A percentile compares a stretch with the other conserved stretches of the same genome.
Conservation (phyloP, 1,140 invertebrate species). For the Bradynema listronoti region DNA sequence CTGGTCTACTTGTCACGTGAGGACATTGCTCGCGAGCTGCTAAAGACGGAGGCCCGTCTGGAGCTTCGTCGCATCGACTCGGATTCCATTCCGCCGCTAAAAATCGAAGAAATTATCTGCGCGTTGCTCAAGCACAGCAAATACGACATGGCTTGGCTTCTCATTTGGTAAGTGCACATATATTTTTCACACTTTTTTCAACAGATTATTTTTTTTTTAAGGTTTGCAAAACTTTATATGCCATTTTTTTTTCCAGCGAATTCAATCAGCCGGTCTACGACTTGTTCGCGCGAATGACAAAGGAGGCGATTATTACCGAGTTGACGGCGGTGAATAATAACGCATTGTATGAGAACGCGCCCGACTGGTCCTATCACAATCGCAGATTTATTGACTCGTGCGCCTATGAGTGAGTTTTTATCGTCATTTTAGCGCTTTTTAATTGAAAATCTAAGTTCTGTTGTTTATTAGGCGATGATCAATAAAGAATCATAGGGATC, state of each 20-base stretch:
- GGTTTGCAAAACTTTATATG: no score
- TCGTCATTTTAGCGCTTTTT: no score
- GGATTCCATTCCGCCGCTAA: slow-evolving; percentile 22
- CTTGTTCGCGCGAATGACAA: slow-evolving; percentile 19
- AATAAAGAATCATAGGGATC: no score
- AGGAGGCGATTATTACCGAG: slow-evolving; percentile 23
- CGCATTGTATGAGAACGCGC: slow-evolving; percentile 18
- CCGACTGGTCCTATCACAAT: slow-evolving; percentile 22
- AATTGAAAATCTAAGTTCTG: no score
- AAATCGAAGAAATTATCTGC: slow-evolving; percentile 25
- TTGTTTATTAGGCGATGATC: no score
- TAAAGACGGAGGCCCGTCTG: slow-evolving; percentile 33
- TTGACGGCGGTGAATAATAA: not conserved
- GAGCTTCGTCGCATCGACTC: slow-evolving; percentile 25
- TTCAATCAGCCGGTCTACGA: slow-evolving; percentile 27
- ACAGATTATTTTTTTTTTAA: not conserved
- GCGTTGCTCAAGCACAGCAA: slow-evolving; percentile 35
- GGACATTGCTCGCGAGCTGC: slow-evolving; percentile 26
- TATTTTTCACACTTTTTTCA: not conserved
- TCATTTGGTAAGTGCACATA: slow-evolving; percentile 19
- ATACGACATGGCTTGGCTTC: slow-evolving; percentile 41
- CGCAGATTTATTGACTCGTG: no score
- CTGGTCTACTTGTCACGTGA: slow-evolving; percentile 14
- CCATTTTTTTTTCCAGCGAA: slow-evolving; percentile 20
- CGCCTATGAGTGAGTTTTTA: no score